Evolutionary conservation across 1,140 invertebrate species (phyloP).

Genomic region (Cyrtorhinus lividipennis): DNA sequence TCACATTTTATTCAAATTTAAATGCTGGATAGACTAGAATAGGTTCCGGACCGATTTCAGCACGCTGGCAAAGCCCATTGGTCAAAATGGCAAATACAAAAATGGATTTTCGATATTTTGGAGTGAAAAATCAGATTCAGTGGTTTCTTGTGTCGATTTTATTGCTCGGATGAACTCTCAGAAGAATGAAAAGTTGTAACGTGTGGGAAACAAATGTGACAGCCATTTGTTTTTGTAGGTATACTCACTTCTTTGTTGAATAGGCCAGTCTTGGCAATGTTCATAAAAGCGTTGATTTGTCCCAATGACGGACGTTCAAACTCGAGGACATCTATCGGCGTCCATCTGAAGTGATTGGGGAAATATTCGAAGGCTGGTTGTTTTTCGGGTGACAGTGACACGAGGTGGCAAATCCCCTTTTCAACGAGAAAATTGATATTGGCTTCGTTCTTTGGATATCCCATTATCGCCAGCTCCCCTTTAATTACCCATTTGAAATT

Average conservation of each 20-base stretch:
- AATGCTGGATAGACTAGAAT: too few species aligned
- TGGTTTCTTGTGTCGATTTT: too few species aligned
- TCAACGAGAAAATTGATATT: conserved; percentile 43
- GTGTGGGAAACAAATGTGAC: too few species aligned
- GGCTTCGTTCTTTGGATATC: conserved; percentile 39
- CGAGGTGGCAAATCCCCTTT: conserved; percentile 35
- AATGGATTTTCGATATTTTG: too few species aligned
- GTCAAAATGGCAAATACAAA: too few species aligned
- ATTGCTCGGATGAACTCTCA: too few species aligned
- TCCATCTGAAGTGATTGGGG: conserved; percentile 36
- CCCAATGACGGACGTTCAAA: conserved; percentile 46
- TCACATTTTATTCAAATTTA: too few species aligned
- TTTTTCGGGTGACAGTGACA: conserved; percentile 47
- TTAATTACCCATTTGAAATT: conserved; percentile 47
- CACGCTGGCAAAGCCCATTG: too few species aligned
- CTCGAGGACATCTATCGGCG: conserved; percentile 44
- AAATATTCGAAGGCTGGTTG: conserved; percentile 34
- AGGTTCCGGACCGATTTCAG: too few species aligned
- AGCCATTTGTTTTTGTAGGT: too few species aligned
- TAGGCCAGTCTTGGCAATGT: conserved; percentile 38
- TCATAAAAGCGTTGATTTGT: conserved; percentile 50
- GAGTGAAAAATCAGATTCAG: too few species aligned
- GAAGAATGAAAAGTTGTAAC: too few species aligned
- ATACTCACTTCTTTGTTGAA: conserved; percentile 33
- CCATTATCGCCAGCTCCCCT: conserved; percentile 43